These are phyloP conservation scores for Epistrophella euchroma DNA, from an alignment of 2,888 invertebrate species.

Conservation along the genomic window DNA sequence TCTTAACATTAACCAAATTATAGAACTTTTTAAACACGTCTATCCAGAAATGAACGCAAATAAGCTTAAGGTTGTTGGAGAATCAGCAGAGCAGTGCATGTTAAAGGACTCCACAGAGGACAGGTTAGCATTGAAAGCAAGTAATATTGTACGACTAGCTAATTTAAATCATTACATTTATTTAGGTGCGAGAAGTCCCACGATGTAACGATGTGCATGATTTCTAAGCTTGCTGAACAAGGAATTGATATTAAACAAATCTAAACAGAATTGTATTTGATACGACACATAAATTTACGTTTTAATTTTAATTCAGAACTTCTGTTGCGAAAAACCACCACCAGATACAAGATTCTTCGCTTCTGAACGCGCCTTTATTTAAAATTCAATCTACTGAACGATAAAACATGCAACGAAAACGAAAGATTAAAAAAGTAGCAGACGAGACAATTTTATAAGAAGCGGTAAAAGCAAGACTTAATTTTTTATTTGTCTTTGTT, in stretches of 20 bases:
- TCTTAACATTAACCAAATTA: conserved; percentile 30
- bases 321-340: too few species aligned
- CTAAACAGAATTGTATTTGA: not conserved
- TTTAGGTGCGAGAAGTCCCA: conserved; percentile 55
- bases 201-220: conserved; percentile 41
- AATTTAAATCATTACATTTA: not conserved
- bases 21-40: conserved; percentile 34
- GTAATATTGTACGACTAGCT: not conserved
- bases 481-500: too few species aligned
- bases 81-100: conserved; percentile 20
- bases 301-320: too few species aligned
- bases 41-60: conserved; percentile 23
- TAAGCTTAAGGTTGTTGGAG: conserved; percentile 13
- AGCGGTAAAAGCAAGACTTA: too few species aligned
- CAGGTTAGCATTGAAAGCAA: conserved; percentile 5
- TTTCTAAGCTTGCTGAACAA: conserved; percentile 6
- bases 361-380: too few species aligned
- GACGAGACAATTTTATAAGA: too few species aligned
- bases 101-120: conserved; percentile 16
- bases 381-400: too few species aligned
- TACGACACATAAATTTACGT: too few species aligned
- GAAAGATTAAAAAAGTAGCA: too few species aligned
- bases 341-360: too few species aligned
- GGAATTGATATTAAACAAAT: conserved; percentile 37
- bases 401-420: too few species aligned